Conservation (phyloP, 92 coral and sea anemone species). For the Desmophyllum pertusum region DNA sequence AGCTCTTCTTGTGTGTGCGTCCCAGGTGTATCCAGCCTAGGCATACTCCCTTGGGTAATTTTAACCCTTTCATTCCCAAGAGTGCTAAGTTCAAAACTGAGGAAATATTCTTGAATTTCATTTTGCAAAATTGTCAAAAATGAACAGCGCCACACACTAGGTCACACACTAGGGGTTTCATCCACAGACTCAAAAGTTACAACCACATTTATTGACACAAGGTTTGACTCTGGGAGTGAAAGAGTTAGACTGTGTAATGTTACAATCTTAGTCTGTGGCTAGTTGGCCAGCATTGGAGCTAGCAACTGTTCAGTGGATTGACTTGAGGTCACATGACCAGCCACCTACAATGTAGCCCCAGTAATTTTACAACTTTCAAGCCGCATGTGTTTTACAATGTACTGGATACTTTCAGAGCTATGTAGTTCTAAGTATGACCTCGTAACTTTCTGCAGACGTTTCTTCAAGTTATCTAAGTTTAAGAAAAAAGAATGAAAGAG, state of each 20-base stretch:
- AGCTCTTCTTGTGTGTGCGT: neutral
- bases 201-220: too few species aligned
- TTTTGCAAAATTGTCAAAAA: too few species aligned
- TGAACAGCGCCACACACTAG: too few species aligned
- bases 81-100: neutral
- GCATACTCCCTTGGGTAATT: too few species aligned
- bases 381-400: neutral
- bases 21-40: neutral
- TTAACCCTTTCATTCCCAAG: too few species aligned
- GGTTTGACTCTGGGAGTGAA: too few species aligned
- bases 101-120: too few species aligned
- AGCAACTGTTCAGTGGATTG: neutral
- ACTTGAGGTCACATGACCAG: neutral
- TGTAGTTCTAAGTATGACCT: neutral
- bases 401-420: neutral
- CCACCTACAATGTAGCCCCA: neutral
- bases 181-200: too few species aligned
- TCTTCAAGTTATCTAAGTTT: neutral
- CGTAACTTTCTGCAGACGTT: neutral
- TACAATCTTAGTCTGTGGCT: neutral
- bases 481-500: constrained; percentile 8
- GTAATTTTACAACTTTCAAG: neutral
- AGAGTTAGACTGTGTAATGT: too few species aligned
- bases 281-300: too few species aligned
- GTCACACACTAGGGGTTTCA: too few species aligned